Evolutionary conservation across 2,797 vertebrate genomes (phyloP).

Genomic region (Megalops cyprinoides): DNA sequence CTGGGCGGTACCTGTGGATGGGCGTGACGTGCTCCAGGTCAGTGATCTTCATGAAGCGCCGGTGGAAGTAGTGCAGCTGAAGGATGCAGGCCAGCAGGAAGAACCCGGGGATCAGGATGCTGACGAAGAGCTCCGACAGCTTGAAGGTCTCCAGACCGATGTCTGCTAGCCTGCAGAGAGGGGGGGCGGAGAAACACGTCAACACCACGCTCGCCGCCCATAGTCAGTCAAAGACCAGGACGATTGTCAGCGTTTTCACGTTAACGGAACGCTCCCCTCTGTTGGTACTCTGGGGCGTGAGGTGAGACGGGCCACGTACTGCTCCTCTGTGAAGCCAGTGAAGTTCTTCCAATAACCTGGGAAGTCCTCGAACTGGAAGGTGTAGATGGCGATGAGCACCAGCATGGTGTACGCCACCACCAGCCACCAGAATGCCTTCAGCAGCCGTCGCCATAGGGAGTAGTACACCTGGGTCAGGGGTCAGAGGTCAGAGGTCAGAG

Average conservation of each 20-base stretch:
- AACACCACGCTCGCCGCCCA: not conserved
- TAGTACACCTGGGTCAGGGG: conserved; percentile 83
- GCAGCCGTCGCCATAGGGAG: conserved; percentile 87
- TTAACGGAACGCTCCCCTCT: not conserved
- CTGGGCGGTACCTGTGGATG: conserved; percentile 53
- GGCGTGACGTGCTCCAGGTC: conserved; percentile 76
- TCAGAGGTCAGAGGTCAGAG: not conserved
- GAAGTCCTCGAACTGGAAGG: conserved; percentile 96
- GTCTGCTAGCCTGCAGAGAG: conserved; percentile 77
- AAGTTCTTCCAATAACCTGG: conserved; percentile 91
- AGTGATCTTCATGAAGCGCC: conserved; percentile 90
- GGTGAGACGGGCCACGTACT: conserved; percentile 82
- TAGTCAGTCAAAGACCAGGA: not conserved
- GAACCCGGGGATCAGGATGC: conserved; percentile 90
- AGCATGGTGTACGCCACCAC: conserved; percentile 98
- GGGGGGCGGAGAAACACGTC: not conserved
- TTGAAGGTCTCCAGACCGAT: conserved; percentile 92
- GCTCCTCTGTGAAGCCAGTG: conserved; percentile 84
- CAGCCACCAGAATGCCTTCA: conserved; percentile 94
- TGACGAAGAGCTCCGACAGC: conserved; percentile 90
- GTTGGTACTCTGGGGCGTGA: too few species aligned
- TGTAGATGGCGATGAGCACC: conserved; percentile 90
- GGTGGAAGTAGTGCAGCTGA: conserved; percentile 95
- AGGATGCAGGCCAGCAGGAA: conserved; percentile 96
- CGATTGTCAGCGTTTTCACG: not conserved